Percentiles rank a stretch among this genome's conserved stretches.
These are phyloP conservation scores for Cylindroiulus punctatus DNA, from an alignment of 2,888 invertebrate species.

Conservation along the genomic window DNA sequence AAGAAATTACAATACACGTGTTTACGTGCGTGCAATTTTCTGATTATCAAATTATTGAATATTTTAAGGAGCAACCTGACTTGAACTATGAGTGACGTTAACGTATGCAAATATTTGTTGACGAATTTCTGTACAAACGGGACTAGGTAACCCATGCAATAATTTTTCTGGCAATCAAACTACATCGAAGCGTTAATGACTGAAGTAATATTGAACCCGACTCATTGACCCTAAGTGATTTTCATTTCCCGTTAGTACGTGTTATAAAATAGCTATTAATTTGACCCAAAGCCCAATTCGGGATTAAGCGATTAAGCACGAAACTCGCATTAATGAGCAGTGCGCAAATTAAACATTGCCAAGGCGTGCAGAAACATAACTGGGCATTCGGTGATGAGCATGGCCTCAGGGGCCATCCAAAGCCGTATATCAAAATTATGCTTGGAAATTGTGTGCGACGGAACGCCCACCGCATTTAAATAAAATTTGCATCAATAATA, in stretches of 20 bases:
- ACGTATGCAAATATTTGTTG: no score
- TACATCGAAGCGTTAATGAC: background rate
- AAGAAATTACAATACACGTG: background rate
- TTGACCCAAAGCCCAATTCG: background rate
- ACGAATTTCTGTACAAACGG: no score
- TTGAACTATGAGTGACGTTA: no score
- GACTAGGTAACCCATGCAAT: background rate
- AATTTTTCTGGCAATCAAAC: background rate
- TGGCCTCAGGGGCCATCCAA: background rate
- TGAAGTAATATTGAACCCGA: background rate
- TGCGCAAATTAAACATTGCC: background rate
- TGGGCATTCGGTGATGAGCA: background rate
- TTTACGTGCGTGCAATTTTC: background rate
- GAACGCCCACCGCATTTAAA: background rate
- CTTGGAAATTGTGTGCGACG: background rate
- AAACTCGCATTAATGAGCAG: slow-evolving; percentile 18
- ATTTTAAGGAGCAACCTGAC: background rate
- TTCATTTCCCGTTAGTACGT: background rate
- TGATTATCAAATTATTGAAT: background rate
- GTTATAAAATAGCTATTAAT: background rate
- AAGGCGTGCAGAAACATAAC: slow-evolving; percentile 2
- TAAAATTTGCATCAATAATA: slow-evolving; percentile 4
- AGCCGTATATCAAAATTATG: background rate
- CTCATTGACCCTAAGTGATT: slow-evolving; percentile 28
- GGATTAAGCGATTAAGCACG: slow-evolving; percentile 38